phyloP scores from a whole-genome alignment of 2,888 invertebrate genomes.

The Athalia cordata region DNA sequence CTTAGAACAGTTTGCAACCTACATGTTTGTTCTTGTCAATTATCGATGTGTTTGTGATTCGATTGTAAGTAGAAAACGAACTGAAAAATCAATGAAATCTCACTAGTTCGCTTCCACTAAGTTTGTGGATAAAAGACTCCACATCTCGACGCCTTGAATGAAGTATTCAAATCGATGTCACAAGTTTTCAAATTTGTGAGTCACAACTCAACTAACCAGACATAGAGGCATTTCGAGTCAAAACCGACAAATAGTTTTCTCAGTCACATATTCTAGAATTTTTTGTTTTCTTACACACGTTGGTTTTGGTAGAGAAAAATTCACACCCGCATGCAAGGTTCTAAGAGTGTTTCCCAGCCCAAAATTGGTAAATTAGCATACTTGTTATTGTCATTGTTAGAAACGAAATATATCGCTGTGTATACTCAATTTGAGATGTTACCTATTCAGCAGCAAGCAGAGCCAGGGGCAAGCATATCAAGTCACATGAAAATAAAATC shows the following conservation, averaged over 20 bases:
- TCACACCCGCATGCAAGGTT: conserved; percentile 14
- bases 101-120: too few relatives aligned
- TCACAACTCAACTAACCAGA: conserved; percentile 1
- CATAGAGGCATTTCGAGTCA: conserved; percentile 35
- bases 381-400: too few relatives aligned
- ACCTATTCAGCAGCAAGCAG: not conserved
- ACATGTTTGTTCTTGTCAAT: too few relatives aligned
- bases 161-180: too few relatives aligned
- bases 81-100: too few relatives aligned
- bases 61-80: too few relatives aligned
- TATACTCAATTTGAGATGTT: too few relatives aligned
- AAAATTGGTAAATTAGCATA: not conserved
- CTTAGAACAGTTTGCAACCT: too few relatives aligned
- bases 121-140: too few relatives aligned
- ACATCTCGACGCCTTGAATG: too few relatives aligned
- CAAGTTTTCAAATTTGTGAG: not conserved
- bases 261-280: conserved; percentile 4
- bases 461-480: not conserved
- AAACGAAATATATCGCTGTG: not conserved
- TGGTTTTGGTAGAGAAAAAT: conserved; percentile 34
- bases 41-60: too few relatives aligned
- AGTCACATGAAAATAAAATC: conserved; percentile 3
- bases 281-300: not conserved
- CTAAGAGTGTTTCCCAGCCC: not conserved
- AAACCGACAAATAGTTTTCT: conserved; percentile 26